phyloP scores from a whole-genome alignment of 2,888 invertebrate genomes.

The Chaetoderma sp. region DNA sequence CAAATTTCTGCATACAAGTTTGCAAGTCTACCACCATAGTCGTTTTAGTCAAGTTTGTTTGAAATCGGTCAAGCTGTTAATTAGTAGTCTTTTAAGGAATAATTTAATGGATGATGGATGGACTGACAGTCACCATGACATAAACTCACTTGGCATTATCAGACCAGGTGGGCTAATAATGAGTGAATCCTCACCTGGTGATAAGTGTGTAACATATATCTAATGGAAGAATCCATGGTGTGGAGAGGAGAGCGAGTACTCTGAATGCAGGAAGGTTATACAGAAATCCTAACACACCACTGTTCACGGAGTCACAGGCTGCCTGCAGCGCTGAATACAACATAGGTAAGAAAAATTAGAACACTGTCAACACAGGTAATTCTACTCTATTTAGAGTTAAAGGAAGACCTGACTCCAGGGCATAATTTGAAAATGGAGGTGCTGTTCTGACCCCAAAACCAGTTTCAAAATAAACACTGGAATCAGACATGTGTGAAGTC shows the following conservation, averaged over 20 bases:
- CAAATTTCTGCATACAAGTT: no score
- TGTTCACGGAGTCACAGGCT: constrained; percentile 92
- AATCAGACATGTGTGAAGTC: no score
- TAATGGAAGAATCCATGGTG: constrained; percentile 89
- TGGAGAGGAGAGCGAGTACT: constrained; percentile 81
- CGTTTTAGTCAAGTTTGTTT: no score
- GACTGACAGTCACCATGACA: no score
- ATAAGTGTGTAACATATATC: constrained; percentile 77
- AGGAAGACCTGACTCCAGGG: background rate
- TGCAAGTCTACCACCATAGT: no score
- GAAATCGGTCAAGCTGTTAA: no score
- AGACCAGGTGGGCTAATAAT: background rate
- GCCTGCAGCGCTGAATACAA: constrained; percentile 84
- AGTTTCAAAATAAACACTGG: background rate
- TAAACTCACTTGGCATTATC: no score
- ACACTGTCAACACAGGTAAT: background rate
- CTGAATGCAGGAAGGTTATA: constrained; percentile 87
- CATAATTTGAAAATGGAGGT: background rate
- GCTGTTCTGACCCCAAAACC: background rate
- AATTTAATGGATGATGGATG: no score
- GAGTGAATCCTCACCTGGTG: constrained; percentile 74
- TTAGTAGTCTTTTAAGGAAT: no score
- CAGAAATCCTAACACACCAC: constrained; percentile 89
- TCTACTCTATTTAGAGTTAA: no score
- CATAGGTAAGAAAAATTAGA: background rate